Conservation (phyloP, 2,797 vertebrate species). For the Phalloptychus januarius region DNA sequence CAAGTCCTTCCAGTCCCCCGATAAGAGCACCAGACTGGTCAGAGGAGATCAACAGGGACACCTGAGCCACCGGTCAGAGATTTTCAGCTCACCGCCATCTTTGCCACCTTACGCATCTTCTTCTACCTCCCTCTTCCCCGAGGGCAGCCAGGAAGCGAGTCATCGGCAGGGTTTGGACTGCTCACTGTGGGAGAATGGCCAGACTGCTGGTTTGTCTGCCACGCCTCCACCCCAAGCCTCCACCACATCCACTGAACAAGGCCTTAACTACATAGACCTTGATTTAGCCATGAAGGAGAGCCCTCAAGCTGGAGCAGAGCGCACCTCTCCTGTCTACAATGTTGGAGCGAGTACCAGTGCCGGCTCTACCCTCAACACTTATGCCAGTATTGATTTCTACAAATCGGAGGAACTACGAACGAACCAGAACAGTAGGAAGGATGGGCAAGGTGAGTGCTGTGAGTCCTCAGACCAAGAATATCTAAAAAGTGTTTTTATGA, state of each 20-base stretch:
- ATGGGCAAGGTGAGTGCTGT: slow-evolving; percentile 76
- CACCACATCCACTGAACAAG: slow-evolving; percentile 72
- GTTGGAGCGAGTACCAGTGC: slow-evolving; percentile 65
- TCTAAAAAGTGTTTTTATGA: slow-evolving; percentile 9
- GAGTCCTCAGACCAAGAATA: background rate
- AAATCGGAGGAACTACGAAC: slow-evolving; percentile 82
- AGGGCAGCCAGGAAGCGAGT: slow-evolving; percentile 66
- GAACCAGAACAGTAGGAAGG: slow-evolving; percentile 76
- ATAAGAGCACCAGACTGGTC: slow-evolving; percentile 66
- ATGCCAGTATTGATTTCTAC: slow-evolving; percentile 87
- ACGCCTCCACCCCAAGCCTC: slow-evolving; percentile 67
- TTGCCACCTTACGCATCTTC: slow-evolving; percentile 66
- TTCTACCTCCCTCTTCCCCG: slow-evolving; percentile 74
- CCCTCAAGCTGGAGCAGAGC: slow-evolving; percentile 71
- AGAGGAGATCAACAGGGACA: slow-evolving; percentile 71
- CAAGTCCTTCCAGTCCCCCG: slow-evolving; percentile 75
- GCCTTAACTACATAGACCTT: slow-evolving; percentile 88
- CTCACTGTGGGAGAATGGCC: slow-evolving; percentile 75
- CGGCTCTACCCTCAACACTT: slow-evolving; percentile 76
- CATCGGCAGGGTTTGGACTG: slow-evolving; percentile 76
- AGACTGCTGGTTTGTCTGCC: slow-evolving; percentile 65
- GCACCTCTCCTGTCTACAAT: slow-evolving; percentile 69
- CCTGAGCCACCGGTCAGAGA: slow-evolving; percentile 74
- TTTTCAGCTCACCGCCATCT: slow-evolving; percentile 68
- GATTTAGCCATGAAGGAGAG: slow-evolving; percentile 79